Percentiles rank a stretch among this genome's conserved stretches.
phyloP scores from a whole-genome alignment of 2,888 invertebrate species.

The Hyles lineata region DNA sequence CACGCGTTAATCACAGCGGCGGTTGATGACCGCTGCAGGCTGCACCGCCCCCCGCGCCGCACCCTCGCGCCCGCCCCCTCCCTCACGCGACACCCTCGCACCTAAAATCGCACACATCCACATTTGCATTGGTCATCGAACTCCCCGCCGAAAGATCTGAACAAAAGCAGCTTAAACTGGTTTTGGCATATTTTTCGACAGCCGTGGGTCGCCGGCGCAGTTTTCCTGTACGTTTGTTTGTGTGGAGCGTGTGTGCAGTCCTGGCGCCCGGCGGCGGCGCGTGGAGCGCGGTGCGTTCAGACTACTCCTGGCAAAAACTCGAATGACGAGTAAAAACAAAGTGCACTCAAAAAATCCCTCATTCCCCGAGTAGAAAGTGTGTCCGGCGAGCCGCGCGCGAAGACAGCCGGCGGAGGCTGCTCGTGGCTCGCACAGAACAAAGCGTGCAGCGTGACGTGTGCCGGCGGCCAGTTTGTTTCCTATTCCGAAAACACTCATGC shows the following conservation, averaged over 20 bases:
- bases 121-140: slow-evolving; percentile 81
- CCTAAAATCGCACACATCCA: slow-evolving; percentile 67
- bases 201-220: slow-evolving; percentile 58
- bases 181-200: slow-evolving; percentile 76
- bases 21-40: slow-evolving; percentile 73
- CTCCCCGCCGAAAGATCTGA: slow-evolving; percentile 73
- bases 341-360: slow-evolving; percentile 31
- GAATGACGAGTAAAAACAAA: slow-evolving; percentile 34
- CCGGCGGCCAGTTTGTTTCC: slow-evolving; percentile 42
- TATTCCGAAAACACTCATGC: slow-evolving; percentile 45
- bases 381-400: slow-evolving; percentile 34
- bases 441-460: slow-evolving; percentile 34
- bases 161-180: slow-evolving; percentile 81
- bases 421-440: slow-evolving; percentile 47
- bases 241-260: slow-evolving; percentile 43
- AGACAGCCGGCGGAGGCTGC: slow-evolving; percentile 11
- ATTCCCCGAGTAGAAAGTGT: slow-evolving; percentile 35
- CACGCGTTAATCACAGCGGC: slow-evolving; percentile 65
- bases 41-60: slow-evolving; percentile 56
- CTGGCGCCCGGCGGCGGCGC: slow-evolving; percentile 6
- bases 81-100: slow-evolving; percentile 66
- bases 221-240: slow-evolving; percentile 66
- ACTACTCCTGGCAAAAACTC: slow-evolving; percentile 41
- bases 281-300: slow-evolving; percentile 49
- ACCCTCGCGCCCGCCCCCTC: slow-evolving; percentile 54